Conservation (phyloP, 2,113 vertebrate genomes). For the Calonectris borealis region DNA sequence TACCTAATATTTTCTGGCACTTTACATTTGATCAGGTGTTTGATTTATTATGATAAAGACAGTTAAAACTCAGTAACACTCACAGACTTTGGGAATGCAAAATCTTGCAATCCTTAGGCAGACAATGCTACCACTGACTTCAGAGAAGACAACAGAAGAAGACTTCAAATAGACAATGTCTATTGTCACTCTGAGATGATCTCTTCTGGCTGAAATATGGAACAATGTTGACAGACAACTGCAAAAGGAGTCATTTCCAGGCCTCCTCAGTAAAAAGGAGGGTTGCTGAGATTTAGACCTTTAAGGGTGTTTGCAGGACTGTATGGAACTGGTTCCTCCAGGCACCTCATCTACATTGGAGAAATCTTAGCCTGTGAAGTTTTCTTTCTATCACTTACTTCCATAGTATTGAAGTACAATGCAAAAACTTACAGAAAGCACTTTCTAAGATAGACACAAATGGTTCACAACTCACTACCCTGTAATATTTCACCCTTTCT, state of each 20-base stretch:
- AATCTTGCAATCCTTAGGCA: not conserved
- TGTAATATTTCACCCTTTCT: not conserved
- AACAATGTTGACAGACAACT: not conserved
- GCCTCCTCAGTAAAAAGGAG: not conserved
- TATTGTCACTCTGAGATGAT: not conserved
- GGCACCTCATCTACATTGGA: not conserved
- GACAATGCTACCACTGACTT: not conserved
- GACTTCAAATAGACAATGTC: not conserved
- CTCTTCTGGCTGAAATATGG: not conserved
- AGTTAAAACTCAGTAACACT: not conserved
- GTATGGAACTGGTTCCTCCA: not conserved
- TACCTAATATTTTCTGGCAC: not conserved
- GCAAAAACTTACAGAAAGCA: not conserved
- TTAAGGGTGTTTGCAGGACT: not conserved
- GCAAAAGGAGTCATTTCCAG: not conserved
- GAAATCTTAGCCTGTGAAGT: not conserved
- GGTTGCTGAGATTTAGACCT: not conserved
- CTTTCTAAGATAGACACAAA: not conserved
- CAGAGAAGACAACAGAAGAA: not conserved
- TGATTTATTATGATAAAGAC: not conserved
- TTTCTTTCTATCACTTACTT: not conserved
- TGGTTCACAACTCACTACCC: not conserved
- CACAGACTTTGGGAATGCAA: not conserved
- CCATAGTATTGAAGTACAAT: not conserved
- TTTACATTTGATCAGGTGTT: not conserved